Base-by-base conservation (phyloP, 2,113 vertebrate genomes). In the Actenoides hombroni region DNA sequence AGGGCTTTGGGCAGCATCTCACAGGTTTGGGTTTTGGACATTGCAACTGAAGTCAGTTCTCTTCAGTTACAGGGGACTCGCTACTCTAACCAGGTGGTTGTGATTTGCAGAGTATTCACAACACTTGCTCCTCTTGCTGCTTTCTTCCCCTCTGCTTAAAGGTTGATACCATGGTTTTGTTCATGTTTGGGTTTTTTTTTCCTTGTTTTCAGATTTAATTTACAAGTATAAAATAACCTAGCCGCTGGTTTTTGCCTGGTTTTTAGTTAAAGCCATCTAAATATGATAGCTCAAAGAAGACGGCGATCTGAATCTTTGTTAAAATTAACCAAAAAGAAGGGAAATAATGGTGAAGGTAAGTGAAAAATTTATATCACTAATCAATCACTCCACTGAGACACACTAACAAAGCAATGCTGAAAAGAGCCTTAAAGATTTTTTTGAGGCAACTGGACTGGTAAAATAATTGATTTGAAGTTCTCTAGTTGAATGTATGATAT, bases 1-100 rank as follows among this genome's bases (percentile, higher is more conserved):
- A 69, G 86, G 79, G 86, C 80, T 96, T 92, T 92, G 88, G 92
- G 88, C 80, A 90, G 68, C 11, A 11, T 83, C 79, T 70, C 11
- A 1, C 33, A 96, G n/a, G 86, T 94, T 95, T 35, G 37, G 15
- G 81, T 85, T 95, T 49, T 73, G 92, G 88, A 92, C 44, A 51
- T 2, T 56, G 57, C 61, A 84, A 79, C 39, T 53, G 61, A 65
- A 94, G 40, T 84, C 59, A 82, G 73, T 81, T 92, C 70, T 67
- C 73, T 71, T 65, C 53, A 88, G 85, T 69, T 89, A 60, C 40
- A 33, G 11, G 48, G 86, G 74, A 69, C 73, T 89, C 0, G 0
- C 86, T 76, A 57, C 76, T 93, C 80, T 21, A 54, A 79, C 86
- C 92, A 95, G 88, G 83, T 89, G 86, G 65, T 82, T 96, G 87